Conservation (phyloP, 2,113 vertebrate genomes). For the Colinus virginianus region DNA sequence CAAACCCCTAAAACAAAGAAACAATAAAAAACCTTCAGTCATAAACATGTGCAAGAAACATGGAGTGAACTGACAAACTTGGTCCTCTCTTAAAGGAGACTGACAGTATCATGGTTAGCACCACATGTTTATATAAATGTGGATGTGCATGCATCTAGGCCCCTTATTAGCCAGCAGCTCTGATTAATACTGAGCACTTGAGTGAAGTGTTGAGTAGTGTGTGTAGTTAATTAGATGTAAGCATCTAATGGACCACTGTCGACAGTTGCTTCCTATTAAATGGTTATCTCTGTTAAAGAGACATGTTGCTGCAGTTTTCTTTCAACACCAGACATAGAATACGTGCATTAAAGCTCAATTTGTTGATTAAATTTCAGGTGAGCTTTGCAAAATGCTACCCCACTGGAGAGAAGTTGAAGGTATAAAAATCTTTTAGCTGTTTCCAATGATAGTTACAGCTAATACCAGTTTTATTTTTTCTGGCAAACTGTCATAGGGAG, state of each 20-base stretch:
- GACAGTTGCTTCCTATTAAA: slow-evolving; percentile 47
- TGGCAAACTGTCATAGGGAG: background rate
- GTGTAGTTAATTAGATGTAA: slow-evolving; percentile 63
- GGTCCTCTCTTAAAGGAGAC: slow-evolving; percentile 10
- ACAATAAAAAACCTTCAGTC: background rate
- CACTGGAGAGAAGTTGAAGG: background rate
- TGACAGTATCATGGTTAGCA: slow-evolving; percentile 7
- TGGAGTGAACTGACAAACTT: background rate
- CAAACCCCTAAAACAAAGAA: background rate
- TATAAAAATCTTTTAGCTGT: background rate
- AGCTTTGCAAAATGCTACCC: background rate
- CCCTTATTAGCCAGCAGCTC: slow-evolving; percentile 24
- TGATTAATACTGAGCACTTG: background rate
- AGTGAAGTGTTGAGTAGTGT: slow-evolving; percentile 50
- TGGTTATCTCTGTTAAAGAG: slow-evolving; percentile 18
- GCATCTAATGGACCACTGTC: slow-evolving; percentile 30
- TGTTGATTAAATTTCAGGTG: background rate
- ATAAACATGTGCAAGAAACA: slow-evolving; percentile 45
- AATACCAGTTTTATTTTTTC: background rate
- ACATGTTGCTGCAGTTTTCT: slow-evolving; percentile 7
- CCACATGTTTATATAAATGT: slow-evolving; percentile 26
- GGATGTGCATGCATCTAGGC: background rate
- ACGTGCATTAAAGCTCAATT: background rate
- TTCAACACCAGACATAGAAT: background rate
- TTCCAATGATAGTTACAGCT: background rate